phyloP scores from a whole-genome alignment of 2,797 vertebrate genomes.

The Peromyscus nudipes region DNA sequence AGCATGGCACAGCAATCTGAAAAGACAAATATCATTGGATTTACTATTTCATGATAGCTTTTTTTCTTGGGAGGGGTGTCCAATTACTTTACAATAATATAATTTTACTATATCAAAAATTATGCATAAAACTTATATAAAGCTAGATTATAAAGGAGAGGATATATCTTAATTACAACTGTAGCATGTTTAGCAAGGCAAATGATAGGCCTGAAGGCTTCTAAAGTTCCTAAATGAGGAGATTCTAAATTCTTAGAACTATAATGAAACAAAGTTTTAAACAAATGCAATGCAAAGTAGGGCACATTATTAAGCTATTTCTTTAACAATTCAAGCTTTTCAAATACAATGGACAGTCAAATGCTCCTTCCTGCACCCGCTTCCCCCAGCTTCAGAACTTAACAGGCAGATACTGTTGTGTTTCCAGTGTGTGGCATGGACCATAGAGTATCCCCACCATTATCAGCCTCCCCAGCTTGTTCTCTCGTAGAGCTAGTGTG shows the following conservation, averaged over 20 bases:
- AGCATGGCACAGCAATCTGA: slow-evolving; percentile 96
- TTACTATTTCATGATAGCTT: slow-evolving; percentile 53
- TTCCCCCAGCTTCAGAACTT: not conserved
- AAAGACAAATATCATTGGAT: slow-evolving; percentile 57
- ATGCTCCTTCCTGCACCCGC: not conserved
- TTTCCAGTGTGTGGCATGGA: not conserved
- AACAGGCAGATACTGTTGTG: not conserved
- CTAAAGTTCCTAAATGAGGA: not conserved
- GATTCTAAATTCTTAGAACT: slow-evolving; percentile 36
- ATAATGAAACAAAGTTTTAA: not conserved
- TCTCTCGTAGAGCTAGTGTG: not conserved
- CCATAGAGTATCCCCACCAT: not conserved
- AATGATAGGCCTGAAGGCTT: not conserved
- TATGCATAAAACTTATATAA: not conserved
- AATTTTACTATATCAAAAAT: slow-evolving; percentile 23
- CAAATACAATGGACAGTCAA: not conserved
- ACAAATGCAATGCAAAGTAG: not conserved
- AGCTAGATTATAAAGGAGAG: not conserved
- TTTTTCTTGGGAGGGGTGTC: not conserved
- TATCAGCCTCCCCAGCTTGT: not conserved
- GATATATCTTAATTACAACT: slow-evolving; percentile 29
- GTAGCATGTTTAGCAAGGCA: not conserved
- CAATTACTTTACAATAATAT: slow-evolving; percentile 27
- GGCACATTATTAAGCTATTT: not conserved
- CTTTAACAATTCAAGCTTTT: not conserved